Percentiles rank a stretch among this genome's conserved stretches.
phyloP scores from a whole-genome alignment of 2,113 vertebrate species.

The Phrynocephalus versicolor region DNA sequence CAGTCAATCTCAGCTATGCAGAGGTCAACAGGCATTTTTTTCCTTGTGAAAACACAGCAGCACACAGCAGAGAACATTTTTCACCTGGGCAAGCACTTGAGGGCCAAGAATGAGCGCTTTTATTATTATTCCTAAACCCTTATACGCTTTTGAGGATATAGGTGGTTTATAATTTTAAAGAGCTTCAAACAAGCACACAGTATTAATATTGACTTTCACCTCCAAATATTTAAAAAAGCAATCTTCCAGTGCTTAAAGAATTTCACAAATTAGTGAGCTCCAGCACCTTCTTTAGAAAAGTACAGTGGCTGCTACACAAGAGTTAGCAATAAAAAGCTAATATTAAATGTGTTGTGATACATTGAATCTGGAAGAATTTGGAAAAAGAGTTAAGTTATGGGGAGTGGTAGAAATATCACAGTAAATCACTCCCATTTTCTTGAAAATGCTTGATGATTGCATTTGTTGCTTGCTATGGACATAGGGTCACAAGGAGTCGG shows the following conservation, averaged over 20 bases:
- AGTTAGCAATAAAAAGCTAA: slow-evolving; percentile 21
- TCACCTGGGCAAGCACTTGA: neutral
- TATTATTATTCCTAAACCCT: neutral
- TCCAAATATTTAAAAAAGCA: neutral
- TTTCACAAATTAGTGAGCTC: accelerated
- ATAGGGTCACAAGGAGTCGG: too few species aligned
- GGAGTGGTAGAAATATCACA: neutral
- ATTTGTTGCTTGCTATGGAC: neutral
- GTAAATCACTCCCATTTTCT: slow-evolving; percentile 13
- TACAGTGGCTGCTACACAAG: neutral
- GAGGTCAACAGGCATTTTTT: too few species aligned
- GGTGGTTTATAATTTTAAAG: neutral
- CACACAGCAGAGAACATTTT: neutral
- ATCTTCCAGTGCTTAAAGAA: slow-evolving; percentile 22
- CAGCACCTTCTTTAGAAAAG: neutral
- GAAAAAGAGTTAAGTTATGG: neutral
- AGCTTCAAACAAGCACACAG: neutral
- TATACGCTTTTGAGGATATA: neutral
- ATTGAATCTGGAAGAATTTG: slow-evolving; percentile 26
- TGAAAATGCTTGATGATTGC: slow-evolving; percentile 25
- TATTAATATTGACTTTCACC: slow-evolving; percentile 4
- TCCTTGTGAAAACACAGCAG: too few species aligned
- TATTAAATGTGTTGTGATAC: slow-evolving; percentile 27
- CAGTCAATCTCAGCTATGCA: too few species aligned
- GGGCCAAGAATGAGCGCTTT: neutral